Percentiles rank a stretch among this genome's conserved stretches.
Conservation (phyloP, 1,140 invertebrate species). For the Caerostris darwini region DNA sequence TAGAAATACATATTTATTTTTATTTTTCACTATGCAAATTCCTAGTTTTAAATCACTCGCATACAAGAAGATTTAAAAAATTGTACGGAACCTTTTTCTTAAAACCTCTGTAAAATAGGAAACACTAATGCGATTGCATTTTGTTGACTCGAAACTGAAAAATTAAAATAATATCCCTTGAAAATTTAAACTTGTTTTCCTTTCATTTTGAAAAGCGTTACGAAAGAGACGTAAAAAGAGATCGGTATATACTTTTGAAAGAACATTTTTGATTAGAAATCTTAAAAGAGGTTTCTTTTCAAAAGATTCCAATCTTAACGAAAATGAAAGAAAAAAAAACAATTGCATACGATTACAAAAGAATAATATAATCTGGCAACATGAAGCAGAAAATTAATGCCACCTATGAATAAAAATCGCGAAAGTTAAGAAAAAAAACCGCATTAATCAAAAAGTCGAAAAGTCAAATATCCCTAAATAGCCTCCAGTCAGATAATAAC, state of each 20-base stretch:
- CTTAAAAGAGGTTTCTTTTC: background rate
- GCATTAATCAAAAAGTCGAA: conserved; percentile 1
- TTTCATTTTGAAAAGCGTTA: background rate
- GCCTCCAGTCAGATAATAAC: conserved; percentile 41
- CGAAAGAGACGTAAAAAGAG: background rate
- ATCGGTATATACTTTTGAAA: background rate
- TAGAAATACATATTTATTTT: conserved; percentile 21
- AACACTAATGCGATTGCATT: background rate
- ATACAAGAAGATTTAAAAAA: background rate
- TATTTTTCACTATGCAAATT: background rate
- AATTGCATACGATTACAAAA: background rate
- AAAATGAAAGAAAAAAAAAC: background rate
- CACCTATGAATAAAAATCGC: background rate
- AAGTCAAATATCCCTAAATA: conserved; percentile 47
- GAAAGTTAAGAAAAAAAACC: background rate
- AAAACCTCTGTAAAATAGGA: background rate
- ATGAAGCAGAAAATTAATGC: conserved; percentile 5
- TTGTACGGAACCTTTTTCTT: background rate
- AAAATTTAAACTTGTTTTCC: background rate
- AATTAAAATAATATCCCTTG: background rate
- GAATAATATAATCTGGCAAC: conserved; percentile 18
- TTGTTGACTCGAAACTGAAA: background rate
- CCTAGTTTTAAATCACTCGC: background rate
- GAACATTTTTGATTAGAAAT: conserved; percentile 5
- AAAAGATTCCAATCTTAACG: background rate